Conservation (phyloP, 2,888 invertebrate genomes). For the Lissonota sp. region DNA sequence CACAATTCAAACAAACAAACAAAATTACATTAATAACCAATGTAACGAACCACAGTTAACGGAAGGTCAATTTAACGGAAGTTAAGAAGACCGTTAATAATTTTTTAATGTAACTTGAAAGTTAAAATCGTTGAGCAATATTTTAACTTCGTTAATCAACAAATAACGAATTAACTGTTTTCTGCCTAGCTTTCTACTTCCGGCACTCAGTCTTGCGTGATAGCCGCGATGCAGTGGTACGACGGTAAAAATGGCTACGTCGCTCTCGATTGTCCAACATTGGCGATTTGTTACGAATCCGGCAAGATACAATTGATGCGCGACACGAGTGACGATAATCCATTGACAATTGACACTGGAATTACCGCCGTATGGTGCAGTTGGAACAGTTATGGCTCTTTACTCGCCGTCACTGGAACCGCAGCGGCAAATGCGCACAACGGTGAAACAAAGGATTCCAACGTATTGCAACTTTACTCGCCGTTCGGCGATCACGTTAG, state of each 20-base stretch:
- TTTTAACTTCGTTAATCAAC: too few relatives aligned
- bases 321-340: slow-evolving; percentile 94
- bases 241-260: slow-evolving; percentile 90
- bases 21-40: too few relatives aligned
- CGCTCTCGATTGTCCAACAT: slow-evolving; percentile 88
- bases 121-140: too few relatives aligned
- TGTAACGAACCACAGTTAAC: too few relatives aligned
- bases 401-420: slow-evolving; percentile 94
- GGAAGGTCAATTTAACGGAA: too few relatives aligned
- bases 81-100: too few relatives aligned
- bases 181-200: too few relatives aligned
- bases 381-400: slow-evolving; percentile 97
- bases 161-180: too few relatives aligned
- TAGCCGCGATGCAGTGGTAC: slow-evolving; percentile 95
- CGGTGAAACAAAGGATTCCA: slow-evolving; percentile 87
- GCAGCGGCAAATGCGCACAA: slow-evolving; percentile 84
- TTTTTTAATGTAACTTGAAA: too few relatives aligned
- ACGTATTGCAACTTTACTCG: slow-evolving; percentile 95
- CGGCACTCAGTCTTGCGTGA: slow-evolving; percentile 74
- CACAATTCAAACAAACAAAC: too few relatives aligned
- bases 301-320: slow-evolving; percentile 96
- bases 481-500: slow-evolving; percentile 95
- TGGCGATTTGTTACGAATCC: slow-evolving; percentile 94
- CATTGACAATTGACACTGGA: slow-evolving; percentile 92
- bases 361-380: slow-evolving; percentile 92